Evolutionary conservation across 23 tunicate genomes (phyloP).

Genomic region (Halocynthia roretzi): DNA sequence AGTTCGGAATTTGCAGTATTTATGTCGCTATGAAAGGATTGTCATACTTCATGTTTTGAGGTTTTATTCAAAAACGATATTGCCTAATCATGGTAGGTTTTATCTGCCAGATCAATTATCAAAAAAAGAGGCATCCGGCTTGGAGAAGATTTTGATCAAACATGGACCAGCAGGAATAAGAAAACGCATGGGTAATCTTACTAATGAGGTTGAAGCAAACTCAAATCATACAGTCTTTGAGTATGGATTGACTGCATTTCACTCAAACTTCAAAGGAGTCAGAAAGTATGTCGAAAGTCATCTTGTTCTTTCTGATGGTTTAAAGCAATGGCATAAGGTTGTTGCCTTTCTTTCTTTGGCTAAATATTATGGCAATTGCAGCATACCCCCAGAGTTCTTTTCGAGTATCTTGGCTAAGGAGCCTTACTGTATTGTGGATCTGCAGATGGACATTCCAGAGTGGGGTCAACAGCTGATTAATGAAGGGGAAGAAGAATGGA

Average conservation of each 20-base stretch:
- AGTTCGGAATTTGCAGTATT: constrained; percentile 6
- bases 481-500: constrained; percentile 37
- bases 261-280: constrained; percentile 44
- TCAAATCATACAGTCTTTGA: constrained; percentile 28
- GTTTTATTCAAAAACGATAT: not conserved
- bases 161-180: constrained; percentile 16
- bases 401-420: constrained; percentile 16
- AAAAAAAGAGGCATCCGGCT: not conserved
- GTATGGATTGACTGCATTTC: constrained; percentile 48
- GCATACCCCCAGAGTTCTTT: constrained; percentile 29
- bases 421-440: not conserved
- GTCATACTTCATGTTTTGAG: constrained; percentile 11
- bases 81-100: not conserved
- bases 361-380: constrained; percentile 43
- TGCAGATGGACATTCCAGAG: constrained; percentile 26
- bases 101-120: constrained; percentile 13
- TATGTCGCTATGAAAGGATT: constrained; percentile 16
- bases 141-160: not conserved
- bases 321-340: constrained; percentile 33
- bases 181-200: constrained; percentile 5
- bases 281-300: constrained; percentile 42
- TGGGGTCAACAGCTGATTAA: constrained; percentile 35
- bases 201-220: not conserved
- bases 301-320: not conserved
- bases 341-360: constrained; percentile 44